A percentile compares a stretch with the other conserved stretches of the same genome.
Conservation (phyloP, 2,888 invertebrate genomes). For the Nymphalis c-album region DNA sequence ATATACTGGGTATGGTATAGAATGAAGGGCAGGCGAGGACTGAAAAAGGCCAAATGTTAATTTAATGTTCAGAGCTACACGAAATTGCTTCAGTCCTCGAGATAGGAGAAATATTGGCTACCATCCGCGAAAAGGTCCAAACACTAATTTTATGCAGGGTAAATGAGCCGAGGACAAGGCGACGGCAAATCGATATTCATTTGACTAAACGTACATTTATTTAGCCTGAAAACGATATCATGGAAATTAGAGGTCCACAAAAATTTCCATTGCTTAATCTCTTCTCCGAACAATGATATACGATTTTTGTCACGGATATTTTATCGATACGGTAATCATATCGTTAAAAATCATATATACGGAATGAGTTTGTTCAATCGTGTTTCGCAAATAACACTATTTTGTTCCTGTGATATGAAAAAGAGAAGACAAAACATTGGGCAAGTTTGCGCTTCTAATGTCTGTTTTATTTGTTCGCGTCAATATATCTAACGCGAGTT, state of each 20-base stretch:
- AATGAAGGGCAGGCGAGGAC: conserved; percentile 62
- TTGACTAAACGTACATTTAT: conserved; percentile 70
- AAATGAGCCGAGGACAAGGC: conserved; percentile 65
- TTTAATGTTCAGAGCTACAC: conserved; percentile 77
- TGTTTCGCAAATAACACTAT: not conserved
- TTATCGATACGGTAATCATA: conserved; percentile 7
- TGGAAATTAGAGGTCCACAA: conserved; percentile 58
- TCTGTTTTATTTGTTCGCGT: conserved; percentile 74
- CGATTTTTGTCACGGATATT: conserved; percentile 5
- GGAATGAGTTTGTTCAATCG: not conserved
- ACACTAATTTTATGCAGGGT: conserved; percentile 77
- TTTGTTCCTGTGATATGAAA: conserved; percentile 43
- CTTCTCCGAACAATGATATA: conserved; percentile 17
- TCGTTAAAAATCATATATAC: not conserved
- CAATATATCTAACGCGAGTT: conserved; percentile 72
- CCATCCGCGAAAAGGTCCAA: conserved; percentile 66
- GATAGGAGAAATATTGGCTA: conserved; percentile 70
- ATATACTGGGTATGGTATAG: conserved; percentile 74
- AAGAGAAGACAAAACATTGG: conserved; percentile 70
- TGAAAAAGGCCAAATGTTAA: conserved; percentile 80
- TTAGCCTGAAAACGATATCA: conserved; percentile 64
- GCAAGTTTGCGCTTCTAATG: conserved; percentile 73
- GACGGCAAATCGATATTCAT: conserved; percentile 73
- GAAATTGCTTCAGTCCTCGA: conserved; percentile 74
- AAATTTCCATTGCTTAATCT: conserved; percentile 36